Percentiles rank a stretch among this genome's conserved stretches.
phyloP scores from a whole-genome alignment of 1,140 invertebrate species.

The Eurosta solidaginis region DNA sequence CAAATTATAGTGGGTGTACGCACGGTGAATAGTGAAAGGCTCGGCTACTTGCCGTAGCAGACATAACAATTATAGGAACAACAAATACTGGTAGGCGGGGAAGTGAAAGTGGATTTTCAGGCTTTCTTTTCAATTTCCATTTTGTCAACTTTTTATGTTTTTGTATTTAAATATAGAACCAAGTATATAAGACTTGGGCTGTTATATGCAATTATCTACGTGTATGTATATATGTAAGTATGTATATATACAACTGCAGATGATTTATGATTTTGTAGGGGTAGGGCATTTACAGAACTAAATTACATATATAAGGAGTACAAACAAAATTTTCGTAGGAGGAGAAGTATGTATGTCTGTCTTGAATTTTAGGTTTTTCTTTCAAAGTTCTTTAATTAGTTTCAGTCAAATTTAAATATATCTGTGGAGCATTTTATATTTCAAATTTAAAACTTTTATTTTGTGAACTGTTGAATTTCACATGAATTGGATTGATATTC shows the following conservation, averaged over 20 bases:
- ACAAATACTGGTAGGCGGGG: neutral
- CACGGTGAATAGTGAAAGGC: slow-evolving; percentile 7
- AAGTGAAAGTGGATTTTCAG: slow-evolving; percentile 9
- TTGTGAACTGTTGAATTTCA: no score
- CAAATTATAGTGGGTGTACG: no score
- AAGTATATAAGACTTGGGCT: neutral
- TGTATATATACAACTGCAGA: neutral
- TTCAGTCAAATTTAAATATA: no score
- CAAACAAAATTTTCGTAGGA: no score
- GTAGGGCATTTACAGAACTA: neutral
- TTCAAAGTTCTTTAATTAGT: no score
- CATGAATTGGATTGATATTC: no score
- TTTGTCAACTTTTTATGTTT: neutral
- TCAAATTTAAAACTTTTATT: no score
- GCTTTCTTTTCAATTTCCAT: slow-evolving; percentile 8
- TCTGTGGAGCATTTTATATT: no score
- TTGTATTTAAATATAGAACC: neutral
- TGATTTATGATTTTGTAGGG: neutral
- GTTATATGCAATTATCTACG: neutral
- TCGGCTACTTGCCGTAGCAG: neutral
- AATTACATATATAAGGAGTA: no score
- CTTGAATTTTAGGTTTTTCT: no score
- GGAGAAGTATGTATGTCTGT: no score
- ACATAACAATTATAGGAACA: neutral
- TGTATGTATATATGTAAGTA: neutral